Percentiles rank a stretch among this genome's conserved stretches.
These are phyloP conservation scores for Alces alces DNA, from an alignment of 2,113 vertebrate species.

Conservation along the genomic window DNA sequence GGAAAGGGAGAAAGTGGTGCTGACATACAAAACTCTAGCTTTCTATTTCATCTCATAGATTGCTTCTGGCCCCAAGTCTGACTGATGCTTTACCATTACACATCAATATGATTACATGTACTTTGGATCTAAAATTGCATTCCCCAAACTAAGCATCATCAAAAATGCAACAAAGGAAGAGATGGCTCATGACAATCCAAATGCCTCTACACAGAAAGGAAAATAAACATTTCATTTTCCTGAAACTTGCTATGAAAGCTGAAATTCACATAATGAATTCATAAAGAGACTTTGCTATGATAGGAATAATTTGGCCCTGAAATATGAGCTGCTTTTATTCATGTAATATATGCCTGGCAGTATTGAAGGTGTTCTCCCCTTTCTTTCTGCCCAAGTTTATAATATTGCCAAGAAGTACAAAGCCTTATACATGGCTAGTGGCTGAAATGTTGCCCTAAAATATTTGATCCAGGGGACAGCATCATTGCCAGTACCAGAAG, in stretches of 20 bases:
- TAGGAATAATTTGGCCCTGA: slow-evolving; percentile 45
- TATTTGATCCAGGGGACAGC: neutral
- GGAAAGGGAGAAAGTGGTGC: neutral
- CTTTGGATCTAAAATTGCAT: slow-evolving; percentile 34
- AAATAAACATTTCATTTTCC: slow-evolving; percentile 51
- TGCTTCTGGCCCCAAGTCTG: slow-evolving; percentile 20
- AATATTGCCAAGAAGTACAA: neutral
- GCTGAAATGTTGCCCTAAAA: neutral
- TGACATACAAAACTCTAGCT: neutral
- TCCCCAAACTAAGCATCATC: slow-evolving; percentile 35
- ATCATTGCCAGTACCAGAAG: neutral
- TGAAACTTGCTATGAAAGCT: slow-evolving; percentile 54
- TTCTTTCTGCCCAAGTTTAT: neutral
- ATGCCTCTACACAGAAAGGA: slow-evolving; percentile 26
- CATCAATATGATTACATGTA: slow-evolving; percentile 22
- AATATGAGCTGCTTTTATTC: slow-evolving; percentile 19
- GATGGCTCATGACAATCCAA: slow-evolving; percentile 39
- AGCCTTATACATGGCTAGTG: neutral
- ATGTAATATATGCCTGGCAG: neutral
- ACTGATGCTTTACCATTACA: neutral
- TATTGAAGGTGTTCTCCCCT: neutral
- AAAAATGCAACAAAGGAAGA: slow-evolving; percentile 60
- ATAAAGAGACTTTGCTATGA: slow-evolving; percentile 46
- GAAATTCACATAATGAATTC: slow-evolving; percentile 52
- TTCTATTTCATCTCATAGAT: neutral